Conservation (phyloP, 2,888 invertebrate genomes). For the Coenonympha arcania region DNA sequence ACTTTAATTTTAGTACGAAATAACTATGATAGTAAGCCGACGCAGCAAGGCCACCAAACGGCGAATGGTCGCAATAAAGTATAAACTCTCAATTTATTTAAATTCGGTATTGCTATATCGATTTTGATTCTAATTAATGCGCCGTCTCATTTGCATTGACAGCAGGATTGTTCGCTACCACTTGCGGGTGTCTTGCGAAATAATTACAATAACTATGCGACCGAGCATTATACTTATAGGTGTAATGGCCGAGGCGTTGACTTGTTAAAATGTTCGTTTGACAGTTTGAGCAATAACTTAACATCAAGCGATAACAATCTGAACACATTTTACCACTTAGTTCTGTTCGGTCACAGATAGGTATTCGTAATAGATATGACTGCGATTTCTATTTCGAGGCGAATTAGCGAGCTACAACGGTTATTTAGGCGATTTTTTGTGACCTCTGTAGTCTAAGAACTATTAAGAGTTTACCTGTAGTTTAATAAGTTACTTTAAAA, state of each 20-base stretch:
- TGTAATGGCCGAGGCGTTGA: not conserved
- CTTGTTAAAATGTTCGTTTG: not conserved
- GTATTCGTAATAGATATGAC: not conserved
- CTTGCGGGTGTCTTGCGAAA: constrained; percentile 1
- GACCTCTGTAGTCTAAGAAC: too few relatives aligned
- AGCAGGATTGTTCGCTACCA: not conserved
- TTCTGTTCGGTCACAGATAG: not conserved
- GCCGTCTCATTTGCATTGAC: constrained; percentile 2
- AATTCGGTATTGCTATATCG: not conserved
- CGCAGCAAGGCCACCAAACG: not conserved
- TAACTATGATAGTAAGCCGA: too few relatives aligned
- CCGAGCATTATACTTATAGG: not conserved
- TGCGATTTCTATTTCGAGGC: too few relatives aligned
- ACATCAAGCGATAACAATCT: not conserved
- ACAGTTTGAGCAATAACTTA: not conserved
- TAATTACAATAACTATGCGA: not conserved
- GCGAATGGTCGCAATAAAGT: too few relatives aligned
- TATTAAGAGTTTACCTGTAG: too few relatives aligned
- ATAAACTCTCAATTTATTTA: not conserved
- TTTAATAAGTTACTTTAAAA: too few relatives aligned
- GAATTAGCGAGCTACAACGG: too few relatives aligned
- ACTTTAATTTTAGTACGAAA: too few relatives aligned
- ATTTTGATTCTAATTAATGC: constrained; percentile 3
- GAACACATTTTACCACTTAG: not conserved
- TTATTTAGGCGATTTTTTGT: too few relatives aligned